Evolutionary conservation across 2,113 vertebrate species (phyloP), one percentile per base, ranked within the genome.

Genomic region (Himantopus leucocephalus): DNA sequence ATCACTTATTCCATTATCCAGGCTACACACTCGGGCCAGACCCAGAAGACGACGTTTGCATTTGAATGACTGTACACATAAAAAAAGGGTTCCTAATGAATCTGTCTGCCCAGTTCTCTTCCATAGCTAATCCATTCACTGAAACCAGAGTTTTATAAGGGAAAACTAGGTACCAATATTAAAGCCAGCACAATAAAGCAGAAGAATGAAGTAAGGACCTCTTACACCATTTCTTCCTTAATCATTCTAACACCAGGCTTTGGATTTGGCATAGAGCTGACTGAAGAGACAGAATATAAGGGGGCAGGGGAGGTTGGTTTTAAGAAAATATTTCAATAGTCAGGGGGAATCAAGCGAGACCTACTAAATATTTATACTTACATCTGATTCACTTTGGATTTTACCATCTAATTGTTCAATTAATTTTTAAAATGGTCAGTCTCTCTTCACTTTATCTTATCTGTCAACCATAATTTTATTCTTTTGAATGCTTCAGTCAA

Each of bases 1-100:
- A 84, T 96, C 75, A 94, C 79, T 92, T 90, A 71, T 73, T 96
- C 91, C 82, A 86, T 93, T 93, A 86, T 74, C 48, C 43, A 88
- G 45, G 10, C 41, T 83, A 58, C 1, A 18, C 6, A 10, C 62
- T 82, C 1, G 0, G n/a, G 53, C 71, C 75, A 90, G 88, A 67
- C 45, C 5, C 67, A 94, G 74, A 76, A 21, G 27, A 68, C 48
- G 68, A 67, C 45, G 68, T 88, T 94, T 94, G 64, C 76, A 85
- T 96, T 78, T 85, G 58, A 95, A 85, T 68, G 43, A 73, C 43
- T 72, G 47, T 30, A 87, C 48, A 67, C 43, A 86, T 55, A 62
- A 79, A 94, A 85, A 67, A 10, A 93, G 39, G 77, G 24, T 10
- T 88, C 50, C 20, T 0, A 0, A 34, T 8, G 16, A 79, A 29